Evolutionary conservation across 2,888 invertebrate genomes (phyloP).

Genomic region (Pyralis farinalis): DNA sequence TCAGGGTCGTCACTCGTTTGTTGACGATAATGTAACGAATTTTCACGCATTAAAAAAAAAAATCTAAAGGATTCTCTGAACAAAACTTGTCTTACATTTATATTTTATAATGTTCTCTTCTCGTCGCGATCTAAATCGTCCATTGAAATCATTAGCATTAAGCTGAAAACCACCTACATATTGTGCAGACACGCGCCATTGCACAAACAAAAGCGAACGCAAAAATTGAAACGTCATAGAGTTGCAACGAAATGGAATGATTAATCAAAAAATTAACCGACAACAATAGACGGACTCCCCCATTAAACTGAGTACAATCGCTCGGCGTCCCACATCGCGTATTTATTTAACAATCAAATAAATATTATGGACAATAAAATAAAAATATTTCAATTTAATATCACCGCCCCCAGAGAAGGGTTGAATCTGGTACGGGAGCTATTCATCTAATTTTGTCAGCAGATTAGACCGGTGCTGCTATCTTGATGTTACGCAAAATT

Average conservation of each 20-base stretch:
- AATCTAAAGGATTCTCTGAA: too few species aligned
- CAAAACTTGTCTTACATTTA: too few species aligned
- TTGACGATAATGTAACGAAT: too few species aligned
- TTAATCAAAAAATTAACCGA: conserved; percentile 81
- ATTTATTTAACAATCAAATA: conserved; percentile 81
- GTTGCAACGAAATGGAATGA: conserved; percentile 61
- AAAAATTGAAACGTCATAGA: conserved; percentile 57
- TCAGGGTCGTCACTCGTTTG: too few species aligned
- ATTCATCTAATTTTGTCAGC: conserved; percentile 51
- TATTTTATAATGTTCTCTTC: too few species aligned
- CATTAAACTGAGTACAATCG: conserved; percentile 68
- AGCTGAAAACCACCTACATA: conserved; percentile 7
- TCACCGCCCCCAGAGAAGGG: conserved; percentile 68
- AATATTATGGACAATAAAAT: conserved; percentile 79
- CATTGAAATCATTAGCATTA: neutral
- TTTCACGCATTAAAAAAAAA: too few species aligned
- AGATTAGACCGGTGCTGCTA: conserved; percentile 58
- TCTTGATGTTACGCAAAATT: conserved; percentile 76
- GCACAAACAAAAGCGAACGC: conserved; percentile 24
- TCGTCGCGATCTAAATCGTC: too few species aligned
- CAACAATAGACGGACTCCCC: conserved; percentile 67
- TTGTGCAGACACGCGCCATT: conserved; percentile 21
- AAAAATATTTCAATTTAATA: conserved; percentile 79
- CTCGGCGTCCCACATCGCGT: conserved; percentile 72
- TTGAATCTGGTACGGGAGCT: conserved; percentile 50